Conservation (phyloP, 2,797 vertebrate genomes). For the Enteromius viviparus region DNA sequence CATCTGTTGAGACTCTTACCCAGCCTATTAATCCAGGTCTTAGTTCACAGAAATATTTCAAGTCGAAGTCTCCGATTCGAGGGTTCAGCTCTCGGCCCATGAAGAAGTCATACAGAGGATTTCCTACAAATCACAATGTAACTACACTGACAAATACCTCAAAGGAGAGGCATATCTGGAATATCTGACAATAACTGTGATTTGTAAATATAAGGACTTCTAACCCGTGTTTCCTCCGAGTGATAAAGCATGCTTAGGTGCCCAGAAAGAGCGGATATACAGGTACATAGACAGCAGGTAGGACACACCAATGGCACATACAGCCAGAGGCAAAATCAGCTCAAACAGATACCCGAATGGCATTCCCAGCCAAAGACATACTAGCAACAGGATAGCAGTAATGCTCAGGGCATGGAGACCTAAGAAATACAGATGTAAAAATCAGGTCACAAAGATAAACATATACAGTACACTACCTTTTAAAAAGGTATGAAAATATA, state of each 20-base stretch:
- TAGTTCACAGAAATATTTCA: constrained; percentile 93
- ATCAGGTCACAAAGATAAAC: neutral
- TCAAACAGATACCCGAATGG: constrained; percentile 81
- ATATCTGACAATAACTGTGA: neutral
- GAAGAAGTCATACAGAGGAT: constrained; percentile 89
- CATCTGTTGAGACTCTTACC: constrained; percentile 74
- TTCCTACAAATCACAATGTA: constrained; percentile 72
- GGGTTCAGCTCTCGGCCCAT: constrained; percentile 92
- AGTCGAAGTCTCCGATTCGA: constrained; percentile 84
- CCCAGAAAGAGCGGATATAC: constrained; percentile 82
- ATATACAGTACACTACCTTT: neutral
- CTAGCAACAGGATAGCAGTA: constrained; percentile 72
- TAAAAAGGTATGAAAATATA: neutral
- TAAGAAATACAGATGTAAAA: constrained; percentile 62
- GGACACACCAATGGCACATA: constrained; percentile 72
- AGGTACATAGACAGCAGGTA: constrained; percentile 84
- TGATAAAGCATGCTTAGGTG: constrained; percentile 79
- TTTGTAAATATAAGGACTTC: neutral
- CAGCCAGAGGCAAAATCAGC: constrained; percentile 82
- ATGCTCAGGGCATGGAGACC: constrained; percentile 82
- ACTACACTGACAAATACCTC: neutral
- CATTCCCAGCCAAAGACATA: constrained; percentile 72
- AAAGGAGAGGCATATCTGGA: constrained; percentile 3
- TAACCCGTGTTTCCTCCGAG: constrained; percentile 89
- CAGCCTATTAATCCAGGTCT: constrained; percentile 91